These are phyloP conservation scores for Platycercus adscitus DNA, from an alignment of 2,113 vertebrate genomes.

Conservation along the genomic window DNA sequence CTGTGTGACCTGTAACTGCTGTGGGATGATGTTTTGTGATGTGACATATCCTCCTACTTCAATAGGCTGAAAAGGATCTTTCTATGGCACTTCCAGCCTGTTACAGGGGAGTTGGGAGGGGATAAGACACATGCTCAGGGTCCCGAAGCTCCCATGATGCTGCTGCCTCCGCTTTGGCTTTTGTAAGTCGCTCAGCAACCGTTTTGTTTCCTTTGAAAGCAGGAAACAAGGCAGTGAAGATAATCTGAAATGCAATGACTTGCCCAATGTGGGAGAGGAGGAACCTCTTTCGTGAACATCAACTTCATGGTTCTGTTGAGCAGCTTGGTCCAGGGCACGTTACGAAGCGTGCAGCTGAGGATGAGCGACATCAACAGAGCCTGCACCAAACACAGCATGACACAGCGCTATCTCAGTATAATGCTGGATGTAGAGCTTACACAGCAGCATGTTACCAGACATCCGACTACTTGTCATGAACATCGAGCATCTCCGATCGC, in stretches of 20 bases:
- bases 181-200: background rate
- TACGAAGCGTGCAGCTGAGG: background rate
- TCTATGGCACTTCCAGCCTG: background rate
- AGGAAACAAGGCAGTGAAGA: slow-evolving; percentile 92
- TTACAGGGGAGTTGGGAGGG: background rate
- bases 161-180: background rate
- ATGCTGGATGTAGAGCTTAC: slow-evolving; percentile 59
- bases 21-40: background rate
- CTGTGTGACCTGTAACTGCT: background rate
- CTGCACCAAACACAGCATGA: slow-evolving; percentile 49
- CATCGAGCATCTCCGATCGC: slow-evolving; percentile 33
- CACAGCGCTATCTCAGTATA: background rate
- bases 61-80: background rate
- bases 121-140: accelerated
- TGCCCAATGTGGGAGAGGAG: slow-evolving; percentile 86
- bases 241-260: slow-evolving; percentile 79
- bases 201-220: slow-evolving; percentile 62
- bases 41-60: background rate
- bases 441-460: slow-evolving; percentile 76
- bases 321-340: background rate
- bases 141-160: background rate
- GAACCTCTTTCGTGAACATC: slow-evolving; percentile 85
- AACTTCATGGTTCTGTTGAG: background rate
- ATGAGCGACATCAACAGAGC: slow-evolving; percentile 19
- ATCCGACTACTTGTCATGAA: slow-evolving; percentile 39